Evolutionary conservation across 2,113 vertebrate species (phyloP).

Genomic region (Brienomyrus longianalis): DNA sequence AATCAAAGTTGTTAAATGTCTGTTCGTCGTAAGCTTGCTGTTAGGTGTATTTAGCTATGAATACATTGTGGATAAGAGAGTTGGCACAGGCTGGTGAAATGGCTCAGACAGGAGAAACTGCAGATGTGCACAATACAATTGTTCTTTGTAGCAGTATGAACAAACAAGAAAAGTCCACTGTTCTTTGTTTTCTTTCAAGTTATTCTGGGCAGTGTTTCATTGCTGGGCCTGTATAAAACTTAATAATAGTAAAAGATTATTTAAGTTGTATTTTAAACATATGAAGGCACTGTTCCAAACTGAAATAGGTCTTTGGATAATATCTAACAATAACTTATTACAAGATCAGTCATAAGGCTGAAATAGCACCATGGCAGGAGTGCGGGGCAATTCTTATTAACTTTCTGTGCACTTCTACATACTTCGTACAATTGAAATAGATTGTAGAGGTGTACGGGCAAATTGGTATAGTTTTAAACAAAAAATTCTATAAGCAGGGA

Average conservation of each 20-base stretch:
- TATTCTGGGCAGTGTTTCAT: not conserved
- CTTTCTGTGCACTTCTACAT: not conserved
- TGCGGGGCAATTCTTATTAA: not conserved
- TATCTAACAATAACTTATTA: not conserved
- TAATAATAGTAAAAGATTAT: not conserved
- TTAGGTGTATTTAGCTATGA: not conserved
- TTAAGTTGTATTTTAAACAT: not conserved
- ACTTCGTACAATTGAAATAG: not conserved
- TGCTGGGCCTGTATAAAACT: not conserved
- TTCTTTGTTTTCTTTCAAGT: conserved; percentile 11
- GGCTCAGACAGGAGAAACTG: not conserved
- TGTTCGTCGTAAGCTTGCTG: not conserved
- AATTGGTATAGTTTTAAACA: not conserved
- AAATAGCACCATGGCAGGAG: not conserved
- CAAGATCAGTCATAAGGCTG: not conserved
- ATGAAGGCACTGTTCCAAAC: not conserved
- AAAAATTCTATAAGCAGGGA: not conserved
- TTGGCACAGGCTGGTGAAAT: not conserved
- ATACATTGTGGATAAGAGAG: not conserved
- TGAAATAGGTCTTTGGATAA: not conserved
- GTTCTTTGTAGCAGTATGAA: conserved; percentile 15
- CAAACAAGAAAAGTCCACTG: conserved; percentile 11
- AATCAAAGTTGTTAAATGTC: not conserved
- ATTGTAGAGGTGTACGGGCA: not conserved
- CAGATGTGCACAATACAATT: conserved; percentile 7